These are phyloP conservation scores for Eledona agricola DNA, from an alignment of 2,888 invertebrate species.

Conservation along the genomic window DNA sequence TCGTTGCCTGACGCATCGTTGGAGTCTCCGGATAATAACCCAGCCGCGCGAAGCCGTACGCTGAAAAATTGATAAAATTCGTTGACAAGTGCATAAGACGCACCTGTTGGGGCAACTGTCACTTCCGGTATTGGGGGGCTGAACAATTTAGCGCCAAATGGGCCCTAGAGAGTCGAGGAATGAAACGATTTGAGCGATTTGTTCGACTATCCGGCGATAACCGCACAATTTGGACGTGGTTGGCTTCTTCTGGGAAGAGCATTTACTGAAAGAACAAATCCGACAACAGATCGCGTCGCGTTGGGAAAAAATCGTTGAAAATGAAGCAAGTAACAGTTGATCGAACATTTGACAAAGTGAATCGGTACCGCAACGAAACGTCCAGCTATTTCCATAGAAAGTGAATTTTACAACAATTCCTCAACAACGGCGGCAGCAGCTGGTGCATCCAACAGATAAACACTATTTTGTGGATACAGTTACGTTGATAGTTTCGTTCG, in stretches of 20 bases:
- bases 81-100: slow-evolving; percentile 28
- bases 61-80: slow-evolving; percentile 17
- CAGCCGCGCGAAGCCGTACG: slow-evolving; percentile 19
- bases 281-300: not conserved
- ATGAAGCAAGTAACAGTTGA: slow-evolving; percentile 23
- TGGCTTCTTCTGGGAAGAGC: slow-evolving; percentile 8
- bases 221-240: slow-evolving; percentile 15
- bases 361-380: slow-evolving; percentile 22
- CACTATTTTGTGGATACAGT: slow-evolving; percentile 14
- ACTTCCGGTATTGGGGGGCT: slow-evolving; percentile 42
- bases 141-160: too few relatives aligned
- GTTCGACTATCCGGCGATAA: slow-evolving; percentile 2
- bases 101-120: slow-evolving; percentile 45
- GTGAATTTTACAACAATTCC: slow-evolving; percentile 14
- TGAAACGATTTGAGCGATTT: slow-evolving; percentile 1
- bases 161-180: too few relatives aligned
- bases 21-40: slow-evolving; percentile 17
- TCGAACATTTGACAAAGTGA: slow-evolving; percentile 25
- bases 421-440: slow-evolving; percentile 6
- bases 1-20: slow-evolving; percentile 24
- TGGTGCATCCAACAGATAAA: slow-evolving; percentile 16
- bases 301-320: slow-evolving; percentile 12
- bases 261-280: slow-evolving; percentile 1
- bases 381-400: slow-evolving; percentile 17
- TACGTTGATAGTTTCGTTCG: slow-evolving; percentile 16